Evolutionary conservation across 2,888 invertebrate species (phyloP).

Genomic region (Chaitophorus viminalis): DNA sequence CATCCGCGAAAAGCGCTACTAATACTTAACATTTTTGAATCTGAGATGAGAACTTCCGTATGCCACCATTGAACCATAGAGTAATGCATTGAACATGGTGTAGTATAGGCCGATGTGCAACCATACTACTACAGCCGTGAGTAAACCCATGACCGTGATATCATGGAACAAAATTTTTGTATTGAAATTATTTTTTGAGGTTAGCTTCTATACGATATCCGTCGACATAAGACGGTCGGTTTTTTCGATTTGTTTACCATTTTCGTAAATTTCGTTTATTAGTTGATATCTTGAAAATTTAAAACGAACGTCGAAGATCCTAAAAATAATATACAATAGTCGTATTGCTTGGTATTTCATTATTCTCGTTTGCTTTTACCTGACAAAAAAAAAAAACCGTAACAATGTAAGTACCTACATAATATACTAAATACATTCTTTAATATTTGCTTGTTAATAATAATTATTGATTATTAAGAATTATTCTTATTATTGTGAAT

Average conservation of each 20-base stretch:
- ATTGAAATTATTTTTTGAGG: conserved; percentile 1
- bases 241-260: conserved; percentile 21
- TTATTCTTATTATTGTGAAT: not conserved
- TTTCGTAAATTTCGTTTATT: not conserved
- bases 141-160: not conserved
- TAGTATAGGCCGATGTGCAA: no score
- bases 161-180: not conserved
- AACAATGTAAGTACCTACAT: conserved; percentile 26
- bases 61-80: no score
- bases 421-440: not conserved
- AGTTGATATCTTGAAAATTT: not conserved
- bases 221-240: conserved; percentile 3
- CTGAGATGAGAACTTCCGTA: no score
- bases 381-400: not conserved
- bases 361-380: not conserved
- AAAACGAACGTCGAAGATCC: not conserved
- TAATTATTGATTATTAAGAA: no score
- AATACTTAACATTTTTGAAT: no score
- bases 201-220: conserved; percentile 42
- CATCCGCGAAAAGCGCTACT: no score
- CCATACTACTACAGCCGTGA: not conserved
- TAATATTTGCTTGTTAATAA: not conserved
- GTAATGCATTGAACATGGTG: no score
- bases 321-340: not conserved
- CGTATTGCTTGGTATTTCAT: no score